Percentiles rank a stretch among this genome's conserved stretches.
Evolutionary conservation across 2,888 invertebrate species (phyloP).

Genomic region (Stenichneumon culpator): DNA sequence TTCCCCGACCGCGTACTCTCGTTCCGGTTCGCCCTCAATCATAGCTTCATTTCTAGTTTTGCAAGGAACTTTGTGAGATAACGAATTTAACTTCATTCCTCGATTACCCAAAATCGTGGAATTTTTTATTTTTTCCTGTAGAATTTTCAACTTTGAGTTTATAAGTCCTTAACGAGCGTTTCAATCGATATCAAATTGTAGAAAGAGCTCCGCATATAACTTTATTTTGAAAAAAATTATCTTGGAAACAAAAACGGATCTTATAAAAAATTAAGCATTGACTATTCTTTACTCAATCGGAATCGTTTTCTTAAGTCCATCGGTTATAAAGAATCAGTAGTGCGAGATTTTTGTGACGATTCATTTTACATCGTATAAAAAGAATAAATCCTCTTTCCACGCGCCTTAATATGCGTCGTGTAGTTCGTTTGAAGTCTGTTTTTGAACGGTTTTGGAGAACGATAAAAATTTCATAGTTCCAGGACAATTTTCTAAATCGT

Average conservation of each 20-base stretch:
- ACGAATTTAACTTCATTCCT: not conserved
- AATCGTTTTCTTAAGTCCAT: too few species aligned
- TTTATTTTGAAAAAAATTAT: too few species aligned
- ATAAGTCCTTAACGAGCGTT: not conserved
- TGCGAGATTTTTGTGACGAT: too few species aligned
- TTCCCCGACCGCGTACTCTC: not conserved
- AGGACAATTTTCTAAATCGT: conserved; percentile 6
- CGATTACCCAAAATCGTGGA: not conserved
- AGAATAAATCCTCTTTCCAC: too few species aligned
- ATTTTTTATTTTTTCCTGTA: not conserved
- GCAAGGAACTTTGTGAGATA: conserved; percentile 4
- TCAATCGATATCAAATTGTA: not conserved
- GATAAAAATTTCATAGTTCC: conserved; percentile 11
- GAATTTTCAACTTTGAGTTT: not conserved
- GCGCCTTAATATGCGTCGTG: too few species aligned
- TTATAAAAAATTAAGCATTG: too few species aligned
- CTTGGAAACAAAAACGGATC: too few species aligned
- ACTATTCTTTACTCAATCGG: too few species aligned
- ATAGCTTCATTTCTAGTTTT: not conserved
- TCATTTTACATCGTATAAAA: too few species aligned
- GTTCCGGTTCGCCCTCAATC: conserved; percentile 9
- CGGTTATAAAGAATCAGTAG: too few species aligned
- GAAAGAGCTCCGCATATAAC: too few species aligned
- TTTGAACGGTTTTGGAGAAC: not conserved
- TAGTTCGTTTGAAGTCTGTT: not conserved